Base-by-base conservation (phyloP, 1,140 invertebrate species). In the Ganaspis sp. region DNA sequence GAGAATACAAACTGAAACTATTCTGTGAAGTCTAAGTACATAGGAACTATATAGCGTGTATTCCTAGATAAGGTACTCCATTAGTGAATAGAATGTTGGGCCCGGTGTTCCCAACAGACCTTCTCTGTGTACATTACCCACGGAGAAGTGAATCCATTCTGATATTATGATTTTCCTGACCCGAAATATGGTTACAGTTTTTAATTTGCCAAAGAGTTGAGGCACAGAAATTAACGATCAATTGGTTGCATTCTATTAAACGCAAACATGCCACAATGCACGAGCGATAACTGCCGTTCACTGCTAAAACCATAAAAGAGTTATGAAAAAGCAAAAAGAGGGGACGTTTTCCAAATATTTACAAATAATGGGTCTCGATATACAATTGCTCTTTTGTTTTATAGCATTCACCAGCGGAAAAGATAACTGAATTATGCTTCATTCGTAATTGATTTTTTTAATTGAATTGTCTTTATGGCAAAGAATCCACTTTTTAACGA, bases 301-400 rank as follows among this genome's bases (percentile, higher is more conserved):
- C n/a, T 17, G 45, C 15, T 45, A 49, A 49, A 49, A 49, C 12
- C 45, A 49, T 49, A 49, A 49, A 49, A 49, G n/a, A 49, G n/a
- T 17, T 5, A 17, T n/a, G 17, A 49, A 49, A 49, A 17, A 49
- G 12, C 4, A 15, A 8, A 0, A 49, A 45, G 42, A 45, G 42
- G 42, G 42, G 8, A 49, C n/a, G 17, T 49, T 49, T 49, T 49
- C 45, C n/a, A 49, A 49, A 49, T 49, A 49, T 49, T 49, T 49
- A 49, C 45, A 49, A 49, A 49, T 49, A 49, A 49, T 49, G 45
- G n/a, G 1, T n/a, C 17, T 49, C 17, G 1, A 15, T 49, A 49
- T 49, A 49, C 45, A 49, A 49, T 49, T 49, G 45, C 45, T 49
- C 45, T 49, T 49, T 49, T 49, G 45, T 49, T 49, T 49, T 49